phyloP scores from a whole-genome alignment of 1,140 invertebrate genomes.

The Portunus trituberculatus region DNA sequence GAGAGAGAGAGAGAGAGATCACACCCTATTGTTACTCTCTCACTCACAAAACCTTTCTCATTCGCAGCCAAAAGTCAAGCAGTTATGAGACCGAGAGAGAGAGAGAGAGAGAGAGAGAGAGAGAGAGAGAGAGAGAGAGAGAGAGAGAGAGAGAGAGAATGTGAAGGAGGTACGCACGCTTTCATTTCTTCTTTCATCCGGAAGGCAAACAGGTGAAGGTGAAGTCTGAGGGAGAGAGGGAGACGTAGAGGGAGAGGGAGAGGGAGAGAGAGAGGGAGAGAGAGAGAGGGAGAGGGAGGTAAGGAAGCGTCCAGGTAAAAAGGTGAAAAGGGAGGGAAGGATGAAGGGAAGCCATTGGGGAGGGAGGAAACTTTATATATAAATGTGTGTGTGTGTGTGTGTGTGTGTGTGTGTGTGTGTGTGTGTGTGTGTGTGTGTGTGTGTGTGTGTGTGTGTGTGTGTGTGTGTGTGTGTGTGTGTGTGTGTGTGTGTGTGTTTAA shows the following conservation, averaged over 20 bases:
- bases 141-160: neutral
- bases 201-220: neutral
- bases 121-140: constrained; percentile 14
- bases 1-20: no score
- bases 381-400: no score
- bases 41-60: neutral
- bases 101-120: constrained; percentile 20
- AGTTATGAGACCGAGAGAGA: neutral
- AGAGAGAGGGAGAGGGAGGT: neutral
- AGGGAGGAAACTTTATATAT: no score
- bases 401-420: no score
- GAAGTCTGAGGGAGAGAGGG: neutral
- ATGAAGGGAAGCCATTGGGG: no score
- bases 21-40: no score
- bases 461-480: no score
- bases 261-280: neutral
- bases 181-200: constrained; percentile 14
- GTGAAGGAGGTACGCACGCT: neutral
- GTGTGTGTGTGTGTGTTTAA: no score
- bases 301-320: neutral
- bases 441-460: no score
- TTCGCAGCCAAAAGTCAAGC: no score
- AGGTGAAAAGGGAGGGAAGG: neutral
- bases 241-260: neutral
- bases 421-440: no score